Conservation (phyloP, 2,113 vertebrate species). For the Panurus biarmicus region DNA sequence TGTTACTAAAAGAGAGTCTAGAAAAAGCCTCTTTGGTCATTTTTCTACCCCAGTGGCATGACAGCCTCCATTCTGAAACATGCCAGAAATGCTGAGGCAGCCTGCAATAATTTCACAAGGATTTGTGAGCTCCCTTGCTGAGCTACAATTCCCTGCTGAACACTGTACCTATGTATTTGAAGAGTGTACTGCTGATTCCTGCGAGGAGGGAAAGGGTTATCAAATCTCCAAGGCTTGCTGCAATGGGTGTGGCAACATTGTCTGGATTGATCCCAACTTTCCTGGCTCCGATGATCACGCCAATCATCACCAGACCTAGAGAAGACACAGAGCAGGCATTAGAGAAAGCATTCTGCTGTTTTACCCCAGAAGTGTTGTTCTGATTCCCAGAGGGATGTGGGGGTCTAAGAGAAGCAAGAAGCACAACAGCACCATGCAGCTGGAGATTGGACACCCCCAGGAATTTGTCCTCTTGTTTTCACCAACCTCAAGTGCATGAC, state of each 20-base stretch:
- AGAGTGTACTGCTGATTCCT: constrained; percentile 83
- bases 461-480: neutral
- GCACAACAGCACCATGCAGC: neutral
- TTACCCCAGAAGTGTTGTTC: neutral
- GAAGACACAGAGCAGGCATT: constrained; percentile 11
- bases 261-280: constrained; percentile 94
- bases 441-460: neutral
- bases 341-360: neutral
- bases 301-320: constrained; percentile 89
- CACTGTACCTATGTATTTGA: constrained; percentile 77
- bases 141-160: neutral
- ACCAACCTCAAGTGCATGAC: neutral
- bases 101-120: neutral
- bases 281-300: constrained; percentile 85
- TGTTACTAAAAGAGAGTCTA: neutral
- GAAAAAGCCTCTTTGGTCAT: neutral
- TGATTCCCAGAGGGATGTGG: neutral
- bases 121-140: neutral
- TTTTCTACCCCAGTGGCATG: neutral
- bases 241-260: constrained; percentile 94
- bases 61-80: neutral
- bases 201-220: constrained; percentile 91
- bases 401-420: neutral
- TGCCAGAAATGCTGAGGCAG: neutral
- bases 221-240: constrained; percentile 94